Conservation (phyloP, 2,113 vertebrate species). For the Amblyopsis rosae region DNA sequence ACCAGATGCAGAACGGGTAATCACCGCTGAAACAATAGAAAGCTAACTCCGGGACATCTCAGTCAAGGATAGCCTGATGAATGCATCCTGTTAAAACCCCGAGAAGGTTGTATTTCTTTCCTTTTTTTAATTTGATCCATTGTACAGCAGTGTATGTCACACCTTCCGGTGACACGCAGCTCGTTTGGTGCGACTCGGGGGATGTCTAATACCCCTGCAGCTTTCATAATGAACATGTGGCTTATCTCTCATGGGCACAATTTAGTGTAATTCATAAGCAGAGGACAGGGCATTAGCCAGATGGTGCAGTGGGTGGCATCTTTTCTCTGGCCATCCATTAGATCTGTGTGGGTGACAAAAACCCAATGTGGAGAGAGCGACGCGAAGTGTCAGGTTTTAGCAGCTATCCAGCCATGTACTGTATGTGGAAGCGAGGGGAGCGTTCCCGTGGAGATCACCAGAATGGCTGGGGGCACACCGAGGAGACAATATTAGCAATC, state of each 20-base stretch:
- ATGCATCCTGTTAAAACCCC: conserved; percentile 58
- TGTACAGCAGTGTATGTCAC: conserved; percentile 68
- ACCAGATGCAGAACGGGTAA: conserved; percentile 15
- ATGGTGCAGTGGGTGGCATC: conserved; percentile 77
- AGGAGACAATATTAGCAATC: too few species aligned
- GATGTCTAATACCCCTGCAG: conserved; percentile 77
- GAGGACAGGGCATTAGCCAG: conserved; percentile 77
- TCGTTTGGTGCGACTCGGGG: conserved; percentile 71
- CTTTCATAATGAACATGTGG: conserved; percentile 80
- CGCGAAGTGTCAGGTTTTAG: conserved; percentile 52
- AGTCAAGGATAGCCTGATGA: conserved; percentile 64
- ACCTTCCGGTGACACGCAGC: conserved; percentile 67
- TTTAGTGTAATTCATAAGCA: conserved; percentile 78
- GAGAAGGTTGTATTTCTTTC: conserved; percentile 44
- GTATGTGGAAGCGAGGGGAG: not conserved
- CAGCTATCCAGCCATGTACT: conserved; percentile 38
- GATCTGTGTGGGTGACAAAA: conserved; percentile 63
- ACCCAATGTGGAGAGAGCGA: conserved; percentile 58
- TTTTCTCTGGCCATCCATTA: conserved; percentile 74
- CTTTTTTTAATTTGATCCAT: conserved; percentile 14
- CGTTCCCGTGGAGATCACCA: not conserved
- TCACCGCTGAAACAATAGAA: conserved; percentile 48
- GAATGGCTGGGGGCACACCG: not conserved
- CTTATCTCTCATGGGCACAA: conserved; percentile 75
- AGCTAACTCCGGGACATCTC: conserved; percentile 43